Conservation (phyloP, 1,140 invertebrate genomes). For the Drosophila kepulauana region DNA sequence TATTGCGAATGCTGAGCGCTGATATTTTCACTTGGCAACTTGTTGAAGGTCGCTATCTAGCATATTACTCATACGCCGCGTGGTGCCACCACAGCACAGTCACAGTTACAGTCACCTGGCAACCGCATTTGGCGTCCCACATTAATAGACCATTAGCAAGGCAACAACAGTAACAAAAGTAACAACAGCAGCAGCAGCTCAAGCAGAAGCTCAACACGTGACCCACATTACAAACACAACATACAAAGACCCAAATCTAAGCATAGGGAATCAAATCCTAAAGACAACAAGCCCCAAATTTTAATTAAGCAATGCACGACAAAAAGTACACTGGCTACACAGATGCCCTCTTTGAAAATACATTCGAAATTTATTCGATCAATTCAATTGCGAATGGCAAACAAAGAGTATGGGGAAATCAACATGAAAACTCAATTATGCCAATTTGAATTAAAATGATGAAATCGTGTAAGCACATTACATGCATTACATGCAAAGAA, state of each 20-base stretch:
- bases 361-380: neutral
- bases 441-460: slow-evolving; percentile 9
- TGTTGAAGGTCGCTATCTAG: slow-evolving; percentile 66
- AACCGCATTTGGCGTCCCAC: slow-evolving; percentile 43
- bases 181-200: neutral
- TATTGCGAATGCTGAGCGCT: slow-evolving; percentile 1
- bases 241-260: neutral
- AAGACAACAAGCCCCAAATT: slow-evolving; percentile 22
- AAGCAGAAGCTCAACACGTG: slow-evolving; percentile 50
- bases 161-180: slow-evolving; percentile 12
- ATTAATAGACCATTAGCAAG: slow-evolving; percentile 74
- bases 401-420: neutral
- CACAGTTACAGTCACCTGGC: slow-evolving; percentile 9
- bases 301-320: slow-evolving; percentile 23
- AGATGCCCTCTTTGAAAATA: slow-evolving; percentile 9
- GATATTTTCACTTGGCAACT: slow-evolving; percentile 62
- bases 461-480: slow-evolving; percentile 1
- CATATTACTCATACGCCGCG: slow-evolving; percentile 65
- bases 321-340: neutral
- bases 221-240: slow-evolving; percentile 42
- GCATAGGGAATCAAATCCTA: neutral
- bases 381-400: no score
- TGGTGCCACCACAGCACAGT: slow-evolving; percentile 1
- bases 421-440: slow-evolving; percentile 4
- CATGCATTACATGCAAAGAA: neutral